phyloP scores from a whole-genome alignment of 2,888 invertebrate species.

The Rhingia campestris region DNA sequence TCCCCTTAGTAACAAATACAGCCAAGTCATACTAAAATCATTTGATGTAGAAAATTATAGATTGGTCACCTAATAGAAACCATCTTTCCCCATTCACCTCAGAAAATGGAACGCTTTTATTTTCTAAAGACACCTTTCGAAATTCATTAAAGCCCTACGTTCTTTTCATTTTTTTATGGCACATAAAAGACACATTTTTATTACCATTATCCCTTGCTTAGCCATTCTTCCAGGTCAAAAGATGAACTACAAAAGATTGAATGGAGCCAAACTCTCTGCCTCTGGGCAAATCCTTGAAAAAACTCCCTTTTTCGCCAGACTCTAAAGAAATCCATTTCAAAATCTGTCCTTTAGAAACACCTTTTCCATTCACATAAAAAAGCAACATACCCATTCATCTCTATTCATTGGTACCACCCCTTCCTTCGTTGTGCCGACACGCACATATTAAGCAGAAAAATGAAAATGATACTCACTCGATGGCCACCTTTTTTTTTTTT shows the following conservation, averaged over 20 bases:
- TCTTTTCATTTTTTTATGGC: slow-evolving; percentile 6
- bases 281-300: slow-evolving; percentile 16
- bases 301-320: neutral
- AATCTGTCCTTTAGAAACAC: slow-evolving; percentile 21
- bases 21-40: no score
- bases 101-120: neutral
- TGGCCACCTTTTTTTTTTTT: no score
- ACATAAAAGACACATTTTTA: slow-evolving; percentile 18
- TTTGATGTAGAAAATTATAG: neutral
- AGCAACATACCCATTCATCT: slow-evolving; percentile 20
- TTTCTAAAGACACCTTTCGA: slow-evolving; percentile 1
- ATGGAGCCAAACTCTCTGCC: slow-evolving; percentile 28
- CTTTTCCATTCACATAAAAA: slow-evolving; percentile 21
- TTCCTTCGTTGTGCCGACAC: neutral
- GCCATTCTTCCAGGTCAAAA: slow-evolving; percentile 13
- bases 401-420: slow-evolving; percentile 32
- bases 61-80: neutral
- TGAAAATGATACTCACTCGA: slow-evolving; percentile 24
- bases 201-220: slow-evolving; percentile 19
- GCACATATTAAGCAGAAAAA: slow-evolving; percentile 28
- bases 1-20: no score
- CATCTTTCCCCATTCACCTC: neutral
- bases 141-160: slow-evolving; percentile 1
- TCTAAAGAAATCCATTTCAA: slow-evolving; percentile 21
- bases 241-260: slow-evolving; percentile 19